These are phyloP conservation scores for Callospermophilus lateralis DNA, from an alignment of 2,113 vertebrate species.

Conservation along the genomic window DNA sequence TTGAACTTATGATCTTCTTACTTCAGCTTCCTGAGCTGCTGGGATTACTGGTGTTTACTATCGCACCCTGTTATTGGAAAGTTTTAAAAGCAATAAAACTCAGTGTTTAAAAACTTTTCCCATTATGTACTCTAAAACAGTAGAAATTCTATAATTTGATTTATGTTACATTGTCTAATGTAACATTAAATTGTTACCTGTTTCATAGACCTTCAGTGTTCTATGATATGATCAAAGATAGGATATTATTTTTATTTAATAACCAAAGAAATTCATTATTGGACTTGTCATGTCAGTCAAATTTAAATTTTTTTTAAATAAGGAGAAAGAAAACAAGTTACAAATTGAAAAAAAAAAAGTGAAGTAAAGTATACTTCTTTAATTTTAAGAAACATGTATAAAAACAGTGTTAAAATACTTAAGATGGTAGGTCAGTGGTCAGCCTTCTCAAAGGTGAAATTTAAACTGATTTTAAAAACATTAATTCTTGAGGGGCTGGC, in stretches of 20 bases:
- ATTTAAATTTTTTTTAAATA: constrained; percentile 12
- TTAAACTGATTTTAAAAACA: neutral
- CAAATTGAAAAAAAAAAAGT: constrained; percentile 4
- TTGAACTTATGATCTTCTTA: too few species aligned
- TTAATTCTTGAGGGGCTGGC: neutral
- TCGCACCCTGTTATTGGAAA: neutral
- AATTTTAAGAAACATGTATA: constrained; percentile 15
- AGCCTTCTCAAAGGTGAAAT: neutral
- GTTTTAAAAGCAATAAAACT: neutral
- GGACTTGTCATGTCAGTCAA: neutral
- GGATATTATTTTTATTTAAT: constrained; percentile 27
- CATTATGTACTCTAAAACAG: neutral
- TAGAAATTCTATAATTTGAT: constrained; percentile 18
- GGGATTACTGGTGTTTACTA: too few species aligned
- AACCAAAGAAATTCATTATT: neutral
- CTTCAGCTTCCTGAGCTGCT: too few species aligned
- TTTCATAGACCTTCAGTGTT: neutral
- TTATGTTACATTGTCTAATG: neutral
- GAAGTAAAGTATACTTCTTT: neutral
- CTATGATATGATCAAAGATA: neutral
- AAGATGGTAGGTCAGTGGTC: neutral
- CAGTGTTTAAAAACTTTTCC: neutral
- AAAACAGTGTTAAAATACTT: neutral
- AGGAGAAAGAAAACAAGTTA: neutral
- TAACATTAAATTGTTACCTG: neutral